phyloP scores from a whole-genome alignment of 2,797 vertebrate genomes.

The Amblyopsis hoosieri region DNA sequence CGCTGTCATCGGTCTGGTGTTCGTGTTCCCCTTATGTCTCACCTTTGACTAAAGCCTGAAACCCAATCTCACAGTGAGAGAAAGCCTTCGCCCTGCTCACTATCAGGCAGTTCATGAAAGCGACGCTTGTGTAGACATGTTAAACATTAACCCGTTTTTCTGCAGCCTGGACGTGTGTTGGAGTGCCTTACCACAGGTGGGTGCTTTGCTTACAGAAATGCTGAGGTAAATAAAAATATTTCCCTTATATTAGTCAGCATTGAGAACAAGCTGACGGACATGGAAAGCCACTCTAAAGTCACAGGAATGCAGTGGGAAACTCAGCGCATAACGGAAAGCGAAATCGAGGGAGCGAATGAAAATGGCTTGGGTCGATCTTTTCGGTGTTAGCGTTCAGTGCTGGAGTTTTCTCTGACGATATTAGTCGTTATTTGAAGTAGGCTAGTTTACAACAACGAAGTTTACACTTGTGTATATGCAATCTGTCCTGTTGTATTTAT shows the following conservation, averaged over 20 bases:
- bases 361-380: too few species aligned
- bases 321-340: too few species aligned
- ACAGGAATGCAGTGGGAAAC: not conserved
- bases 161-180: constrained; percentile 1
- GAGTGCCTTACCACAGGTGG: constrained; percentile 9
- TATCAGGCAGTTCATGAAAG: constrained; percentile 60
- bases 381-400: too few species aligned
- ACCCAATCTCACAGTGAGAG: constrained; percentile 46
- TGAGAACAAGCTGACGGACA: not conserved
- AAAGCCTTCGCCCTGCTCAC: constrained; percentile 41
- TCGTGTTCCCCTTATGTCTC: constrained; percentile 25
- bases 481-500: too few species aligned
- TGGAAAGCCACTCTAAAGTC: not conserved
- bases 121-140: constrained; percentile 64
- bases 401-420: too few species aligned
- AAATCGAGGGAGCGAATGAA: too few species aligned
- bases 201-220: not conserved
- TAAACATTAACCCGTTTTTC: constrained; percentile 68
- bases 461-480: too few species aligned
- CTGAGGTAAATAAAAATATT: constrained; percentile 22
- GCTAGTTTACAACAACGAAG: too few species aligned
- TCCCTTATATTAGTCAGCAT: not conserved
- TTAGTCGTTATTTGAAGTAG: too few species aligned
- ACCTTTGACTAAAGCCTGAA: constrained; percentile 42
- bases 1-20: constrained; percentile 26